phyloP scores from a whole-genome alignment of 2,113 vertebrate genomes.

The Crotophaga sulcirostris region DNA sequence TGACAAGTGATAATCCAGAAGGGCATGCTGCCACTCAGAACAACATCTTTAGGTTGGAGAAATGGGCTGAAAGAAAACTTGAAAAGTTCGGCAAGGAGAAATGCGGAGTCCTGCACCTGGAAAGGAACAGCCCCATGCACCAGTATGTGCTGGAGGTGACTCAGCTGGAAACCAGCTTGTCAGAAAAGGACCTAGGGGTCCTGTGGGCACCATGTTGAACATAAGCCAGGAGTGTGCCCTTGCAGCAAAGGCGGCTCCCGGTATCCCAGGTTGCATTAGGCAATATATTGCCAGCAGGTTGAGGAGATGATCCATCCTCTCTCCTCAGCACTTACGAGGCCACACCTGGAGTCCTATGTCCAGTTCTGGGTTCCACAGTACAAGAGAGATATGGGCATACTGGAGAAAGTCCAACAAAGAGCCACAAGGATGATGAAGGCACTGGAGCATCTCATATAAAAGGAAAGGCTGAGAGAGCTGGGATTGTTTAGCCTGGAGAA shows the following conservation, averaged over 20 bases:
- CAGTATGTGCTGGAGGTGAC: neutral
- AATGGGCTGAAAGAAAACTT: neutral
- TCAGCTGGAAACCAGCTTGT: neutral
- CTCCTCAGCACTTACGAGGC: neutral
- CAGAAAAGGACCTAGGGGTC: neutral
- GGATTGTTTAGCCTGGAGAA: neutral
- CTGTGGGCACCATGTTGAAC: neutral
- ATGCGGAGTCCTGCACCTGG: neutral
- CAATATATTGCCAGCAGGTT: neutral
- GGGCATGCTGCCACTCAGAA: neutral
- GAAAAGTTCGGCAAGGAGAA: neutral
- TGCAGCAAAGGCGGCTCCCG: fast-evolving
- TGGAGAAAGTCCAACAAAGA: neutral
- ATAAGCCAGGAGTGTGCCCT: neutral
- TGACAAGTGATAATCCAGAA: neutral
- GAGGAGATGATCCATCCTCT: neutral
- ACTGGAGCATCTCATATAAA: neutral
- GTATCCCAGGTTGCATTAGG: neutral
- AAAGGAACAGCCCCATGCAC: neutral
- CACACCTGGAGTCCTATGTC: neutral
- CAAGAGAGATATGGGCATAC: neutral
- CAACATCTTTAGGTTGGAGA: fast-evolving
- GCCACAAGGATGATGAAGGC: neutral
- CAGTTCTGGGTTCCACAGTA: neutral
- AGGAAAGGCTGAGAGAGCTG: neutral